Evolutionary conservation across 2,888 invertebrate genomes (phyloP), one percentile per base, ranked within the genome.

Genomic region (Kuschelorhynchus macadamiae): DNA sequence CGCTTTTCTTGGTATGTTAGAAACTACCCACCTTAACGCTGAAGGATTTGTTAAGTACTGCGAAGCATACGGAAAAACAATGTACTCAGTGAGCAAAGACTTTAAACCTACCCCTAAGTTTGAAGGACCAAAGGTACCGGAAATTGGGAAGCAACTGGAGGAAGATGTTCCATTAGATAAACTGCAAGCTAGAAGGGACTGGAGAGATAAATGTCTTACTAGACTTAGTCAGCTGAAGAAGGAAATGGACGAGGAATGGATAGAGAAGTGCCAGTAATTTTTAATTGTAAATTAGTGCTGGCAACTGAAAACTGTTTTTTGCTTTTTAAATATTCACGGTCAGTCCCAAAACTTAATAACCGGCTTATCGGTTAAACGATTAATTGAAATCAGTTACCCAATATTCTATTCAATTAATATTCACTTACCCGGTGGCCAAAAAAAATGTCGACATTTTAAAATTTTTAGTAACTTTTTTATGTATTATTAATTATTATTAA

Each of bases 11-110:
- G 98, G 98, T 1, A 93, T 96, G 0, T 85, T 97, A 71, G 97
- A 97, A 86, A 96, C 96, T 0, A 94, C 95, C 0, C 97, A 97
- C 84, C 87, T 98, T 67, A 98, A 98, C 82, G 97, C 97, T 9
- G 94, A 95, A 84, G 96, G 96, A 7, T 88, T 90, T 83, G 82
- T 82, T 12, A 88, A 88, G 73, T 91, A 91, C 75, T 88, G 88
- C 71, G 86, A 88, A 39, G 81, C 87, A 2, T 91, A 91, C 75
- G 83, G 85, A 1, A 85, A 88, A 50, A 87, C 88, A 0, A 90
- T 91, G 55, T 84, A 87, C 74, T 83, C 85, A 44, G 88, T 89
- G 0, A 92, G 93, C 77, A 85, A 89, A 77, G 92, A 92, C 0
- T 92, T 93, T 84, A 93, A 93, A 1, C 88, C 90, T 0, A 86